These are phyloP conservation scores for Vulpes ferrilata DNA, from an alignment of 2,113 vertebrate genomes.

Conservation along the genomic window DNA sequence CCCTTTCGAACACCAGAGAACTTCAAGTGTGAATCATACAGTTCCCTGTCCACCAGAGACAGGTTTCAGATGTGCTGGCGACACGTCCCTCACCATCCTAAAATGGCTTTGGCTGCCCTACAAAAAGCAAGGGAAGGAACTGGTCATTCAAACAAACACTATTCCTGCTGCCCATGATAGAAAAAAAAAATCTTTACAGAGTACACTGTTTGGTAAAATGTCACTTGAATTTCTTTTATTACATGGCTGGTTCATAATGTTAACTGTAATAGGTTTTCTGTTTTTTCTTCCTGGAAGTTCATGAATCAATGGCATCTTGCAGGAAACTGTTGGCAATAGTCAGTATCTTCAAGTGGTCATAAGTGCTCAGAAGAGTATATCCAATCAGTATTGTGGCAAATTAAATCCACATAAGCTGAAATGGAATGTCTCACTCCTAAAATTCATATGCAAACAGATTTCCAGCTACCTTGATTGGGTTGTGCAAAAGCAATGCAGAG, in stretches of 20 bases:
- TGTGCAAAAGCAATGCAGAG: neutral
- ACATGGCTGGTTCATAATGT: neutral
- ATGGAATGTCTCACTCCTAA: neutral
- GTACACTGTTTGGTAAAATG: neutral
- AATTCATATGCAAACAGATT: conserved; percentile 25
- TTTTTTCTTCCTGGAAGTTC: conserved; percentile 10
- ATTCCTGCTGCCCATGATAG: neutral
- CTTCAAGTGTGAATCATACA: conserved; percentile 49
- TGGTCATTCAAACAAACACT: conserved; percentile 47
- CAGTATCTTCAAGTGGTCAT: neutral
- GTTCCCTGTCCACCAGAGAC: conserved; percentile 50
- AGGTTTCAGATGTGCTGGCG: conserved; percentile 2
- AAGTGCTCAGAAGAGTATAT: neutral
- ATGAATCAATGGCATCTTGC: conserved; percentile 23
- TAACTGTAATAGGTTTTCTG: neutral
- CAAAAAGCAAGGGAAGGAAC: conserved; percentile 33
- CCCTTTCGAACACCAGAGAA: neutral
- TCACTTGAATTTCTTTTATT: conserved; percentile 56
- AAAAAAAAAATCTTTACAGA: neutral
- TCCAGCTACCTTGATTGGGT: neutral
- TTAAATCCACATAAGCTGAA: conserved; percentile 31
- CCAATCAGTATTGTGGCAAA: neutral
- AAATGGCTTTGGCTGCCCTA: conserved; percentile 53
- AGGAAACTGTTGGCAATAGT: conserved; percentile 13
- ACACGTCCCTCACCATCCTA: conserved; percentile 16